Base-by-base conservation (phyloP, 2,797 vertebrate genomes). In the Enteromius argenteus region DNA sequence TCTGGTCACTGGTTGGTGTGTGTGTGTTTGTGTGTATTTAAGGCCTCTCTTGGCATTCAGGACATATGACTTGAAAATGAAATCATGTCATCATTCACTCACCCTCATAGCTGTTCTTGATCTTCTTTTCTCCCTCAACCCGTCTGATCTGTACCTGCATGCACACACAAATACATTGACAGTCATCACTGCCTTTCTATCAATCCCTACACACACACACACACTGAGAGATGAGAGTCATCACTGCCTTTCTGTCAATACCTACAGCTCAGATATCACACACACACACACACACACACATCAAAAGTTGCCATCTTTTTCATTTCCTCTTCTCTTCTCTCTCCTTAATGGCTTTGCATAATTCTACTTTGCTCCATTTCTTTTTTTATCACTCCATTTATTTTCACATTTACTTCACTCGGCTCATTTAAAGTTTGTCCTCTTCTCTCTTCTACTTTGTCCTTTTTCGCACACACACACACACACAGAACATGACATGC, bases 321-420 rank as follows among this genome's bases (percentile, higher is more conserved):
- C 75, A 44, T 64, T 66, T 75, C 35, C 13, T 39, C 19, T 69
- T 56, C 30, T 82, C 53, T 67, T 73, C 64, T 82, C 32, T 60
- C 23, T 77, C 32, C 49, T 42, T 84, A 84, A 84, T 84, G 82
- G 53, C 49, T 58, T 69, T 78, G 13, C 37, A 37, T 71, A 11
- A 71, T 30, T 64, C 80, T 79, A 60, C 76, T 62, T 37, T 62
- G 21, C 66, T 37, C 53, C 56, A 58, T 72, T 73, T 72, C 53
- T 37, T 72, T 79, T 60, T 78, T 75, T 37, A 37, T 49, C 68
- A 71, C 76, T 84, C 67, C 75, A 60, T 69, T 72, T 73, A 83
- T 42, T 87, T 67, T 72, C 62, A 80, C 71, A 72, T 81, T 80
- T 74, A 74, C 53, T 58, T 73, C 32, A 14, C n/a, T 67, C 72